These are phyloP conservation scores for Drosophila sp. DNA, from an alignment of 1,140 invertebrate species.

Conservation along the genomic window DNA sequence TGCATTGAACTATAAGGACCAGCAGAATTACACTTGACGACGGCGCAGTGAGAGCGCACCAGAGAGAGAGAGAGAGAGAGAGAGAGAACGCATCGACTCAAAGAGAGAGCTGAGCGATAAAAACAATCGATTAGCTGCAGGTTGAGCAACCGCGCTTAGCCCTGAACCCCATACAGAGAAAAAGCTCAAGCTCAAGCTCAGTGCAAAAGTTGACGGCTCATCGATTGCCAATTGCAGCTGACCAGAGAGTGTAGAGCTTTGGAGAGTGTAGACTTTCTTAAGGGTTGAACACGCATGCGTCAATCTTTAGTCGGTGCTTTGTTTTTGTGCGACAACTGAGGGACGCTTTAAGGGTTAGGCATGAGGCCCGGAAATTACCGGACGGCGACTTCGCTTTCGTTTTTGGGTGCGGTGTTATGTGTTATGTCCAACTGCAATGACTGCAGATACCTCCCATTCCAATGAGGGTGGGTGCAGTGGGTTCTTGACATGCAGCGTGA, in stretches of 20 bases:
- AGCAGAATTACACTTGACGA: conserved; percentile 48
- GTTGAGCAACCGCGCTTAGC: conserved; percentile 78
- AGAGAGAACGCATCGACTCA: too few species aligned
- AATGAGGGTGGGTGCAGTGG: conserved; percentile 1
- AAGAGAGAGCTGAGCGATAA: conserved; percentile 7
- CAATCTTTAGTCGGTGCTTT: conserved; percentile 19
- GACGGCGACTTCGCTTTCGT: conserved; percentile 31
- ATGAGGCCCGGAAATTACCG: conserved; percentile 59
- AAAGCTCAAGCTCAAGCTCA: conserved; percentile 57
- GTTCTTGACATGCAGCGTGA: conserved; percentile 6
- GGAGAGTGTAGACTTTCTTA: conserved; percentile 5
- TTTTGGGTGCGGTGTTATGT: conserved; percentile 62
- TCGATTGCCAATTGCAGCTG: conserved; percentile 70
- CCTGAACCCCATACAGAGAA: conserved; percentile 58
- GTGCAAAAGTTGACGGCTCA: conserved; percentile 50
- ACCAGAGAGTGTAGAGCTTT: conserved; percentile 38
- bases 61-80: conserved; percentile 13
- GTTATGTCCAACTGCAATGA: conserved; percentile 49
- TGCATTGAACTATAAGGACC: conserved; percentile 49
- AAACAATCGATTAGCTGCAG: conserved; percentile 55
- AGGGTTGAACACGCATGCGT: conserved; percentile 55
- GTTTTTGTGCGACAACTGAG: conserved; percentile 6
- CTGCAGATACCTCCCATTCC: conserved; percentile 41
- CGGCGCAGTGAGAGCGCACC: conserved; percentile 54
- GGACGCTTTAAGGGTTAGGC: conserved; percentile 29